Percentiles rank a stretch among this genome's conserved stretches.
These are phyloP conservation scores for Trachythela sp. DNA, from an alignment of 64 coral and sea anemone genomes.

Conservation along the genomic window DNA sequence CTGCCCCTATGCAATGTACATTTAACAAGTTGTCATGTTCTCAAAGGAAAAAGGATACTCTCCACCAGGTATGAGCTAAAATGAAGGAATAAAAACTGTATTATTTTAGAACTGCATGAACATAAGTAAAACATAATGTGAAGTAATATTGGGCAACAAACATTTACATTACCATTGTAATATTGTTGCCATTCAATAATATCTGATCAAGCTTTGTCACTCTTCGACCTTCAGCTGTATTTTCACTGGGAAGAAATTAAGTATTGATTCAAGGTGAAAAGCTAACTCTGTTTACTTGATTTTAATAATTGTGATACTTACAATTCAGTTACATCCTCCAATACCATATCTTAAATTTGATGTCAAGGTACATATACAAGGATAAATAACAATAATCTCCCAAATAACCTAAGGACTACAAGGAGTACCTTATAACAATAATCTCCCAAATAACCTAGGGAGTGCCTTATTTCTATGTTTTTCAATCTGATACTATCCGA, in stretches of 20 bases:
- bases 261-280: too few species aligned
- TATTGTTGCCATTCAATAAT: slow-evolving; percentile 95
- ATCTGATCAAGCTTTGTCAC: slow-evolving; percentile 97
- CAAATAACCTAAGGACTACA: neutral
- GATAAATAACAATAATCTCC: neutral
- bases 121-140: neutral
- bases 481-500: too few species aligned
- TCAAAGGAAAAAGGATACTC: slow-evolving; percentile 71
- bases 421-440: neutral
- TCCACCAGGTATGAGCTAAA: slow-evolving; percentile 96
- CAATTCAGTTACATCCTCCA: slow-evolving; percentile 97
- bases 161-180: slow-evolving; percentile 70
- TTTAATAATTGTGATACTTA: slow-evolving; percentile 41
- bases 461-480: too few species aligned
- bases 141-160: neutral
- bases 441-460: too few species aligned
- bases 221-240: slow-evolving; percentile 86
- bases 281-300: neutral
- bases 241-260: slow-evolving; percentile 79
- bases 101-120: neutral
- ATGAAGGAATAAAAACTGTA: neutral
- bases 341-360: slow-evolving; percentile 61
- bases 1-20: too few species aligned
- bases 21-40: too few species aligned
- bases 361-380: neutral